Evolutionary conservation across 2,888 invertebrate genomes (phyloP), one percentile per base, ranked within the genome.

Genomic region (Deilephila porcellus): DNA sequence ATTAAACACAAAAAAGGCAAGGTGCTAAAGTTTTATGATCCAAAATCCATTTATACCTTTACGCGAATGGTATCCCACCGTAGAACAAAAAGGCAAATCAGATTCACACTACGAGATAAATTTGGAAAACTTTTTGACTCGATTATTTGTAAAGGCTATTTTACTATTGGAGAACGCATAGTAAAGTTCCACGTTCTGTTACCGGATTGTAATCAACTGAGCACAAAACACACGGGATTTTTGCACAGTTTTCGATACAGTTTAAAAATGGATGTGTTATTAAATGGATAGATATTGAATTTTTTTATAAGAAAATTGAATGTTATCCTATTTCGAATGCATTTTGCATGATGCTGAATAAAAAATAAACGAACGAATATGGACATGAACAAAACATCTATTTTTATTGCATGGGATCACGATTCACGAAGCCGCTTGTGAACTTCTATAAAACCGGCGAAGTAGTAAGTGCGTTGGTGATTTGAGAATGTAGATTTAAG

Each of bases 161-260:
- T 67, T 25, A 45, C 45, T 67, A 67, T 67, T 67, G 45, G 64
- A 64, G 37, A 67, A 67, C 25, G 14, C 64, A 67, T 17, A 45
- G 45, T 52, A 67, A 67, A 67, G 5, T 45, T 45, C 64, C 20
- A 64, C 34, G 37, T 64, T 67, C 20, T 37, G 37, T 45, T 67
- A 25, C 45, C 64, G 64, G 64, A 25, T 20, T 5, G 64, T 67
- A 67, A 67, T 45, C 45, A 45, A 45, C 11, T 67, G 64, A 64
- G 20, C 37, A 67, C 45, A 67, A 45, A 45, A 67, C 17, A 45
- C 25, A 25, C 19, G 19, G 45, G n/a, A 45, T 25, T 67, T 25
- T 45, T 20, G 8, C 56, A 1, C 17, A 56, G 17, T 56, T n/a
- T 5, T 19, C 56, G 56, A n/a, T 56, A n/a, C 14, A 56, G 56